These are phyloP conservation scores for Drosophila tripunctata DNA, from an alignment of 2,888 invertebrate species.

Conservation along the genomic window DNA sequence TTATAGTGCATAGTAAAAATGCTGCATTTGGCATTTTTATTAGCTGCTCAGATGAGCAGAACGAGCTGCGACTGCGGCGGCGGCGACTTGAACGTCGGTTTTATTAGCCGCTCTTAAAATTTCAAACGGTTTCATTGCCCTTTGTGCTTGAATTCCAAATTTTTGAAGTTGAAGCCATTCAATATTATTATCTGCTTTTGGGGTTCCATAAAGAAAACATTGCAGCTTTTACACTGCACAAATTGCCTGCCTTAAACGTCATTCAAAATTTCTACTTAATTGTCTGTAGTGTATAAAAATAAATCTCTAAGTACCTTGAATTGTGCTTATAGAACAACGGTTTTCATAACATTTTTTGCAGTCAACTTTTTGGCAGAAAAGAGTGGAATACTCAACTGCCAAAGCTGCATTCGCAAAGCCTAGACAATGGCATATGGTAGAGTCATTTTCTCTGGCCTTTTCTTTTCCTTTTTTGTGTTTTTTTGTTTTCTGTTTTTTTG, in stretches of 20 bases:
- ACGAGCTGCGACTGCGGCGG: conserved; percentile 39
- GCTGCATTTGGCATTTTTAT: conserved; percentile 64
- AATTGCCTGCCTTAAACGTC: conserved; percentile 10
- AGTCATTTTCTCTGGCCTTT: conserved; percentile 20
- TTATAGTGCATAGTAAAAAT: conserved; percentile 63
- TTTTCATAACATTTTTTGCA: not conserved
- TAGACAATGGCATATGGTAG: conserved; percentile 53
- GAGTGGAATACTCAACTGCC: not conserved
- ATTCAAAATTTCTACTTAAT: not conserved
- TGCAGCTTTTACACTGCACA: not conserved
- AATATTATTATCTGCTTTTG: conserved; percentile 19
- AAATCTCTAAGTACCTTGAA: not conserved
- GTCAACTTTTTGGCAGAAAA: not conserved
- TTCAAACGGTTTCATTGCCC: conserved; percentile 43
- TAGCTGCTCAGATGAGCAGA: conserved; percentile 61
- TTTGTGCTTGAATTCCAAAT: conserved; percentile 24
- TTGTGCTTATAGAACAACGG: not conserved
- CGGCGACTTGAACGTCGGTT: conserved; percentile 22
- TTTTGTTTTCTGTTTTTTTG: no score
- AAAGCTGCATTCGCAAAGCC: conserved; percentile 10
- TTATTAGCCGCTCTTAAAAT: conserved; percentile 60
- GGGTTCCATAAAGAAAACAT: not conserved
- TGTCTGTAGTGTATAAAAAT: not conserved
- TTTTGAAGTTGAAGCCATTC: conserved; percentile 11
- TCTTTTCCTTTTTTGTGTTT: no score